phyloP scores from a whole-genome alignment of 2,888 invertebrate genomes.

The Cantharis rustica region DNA sequence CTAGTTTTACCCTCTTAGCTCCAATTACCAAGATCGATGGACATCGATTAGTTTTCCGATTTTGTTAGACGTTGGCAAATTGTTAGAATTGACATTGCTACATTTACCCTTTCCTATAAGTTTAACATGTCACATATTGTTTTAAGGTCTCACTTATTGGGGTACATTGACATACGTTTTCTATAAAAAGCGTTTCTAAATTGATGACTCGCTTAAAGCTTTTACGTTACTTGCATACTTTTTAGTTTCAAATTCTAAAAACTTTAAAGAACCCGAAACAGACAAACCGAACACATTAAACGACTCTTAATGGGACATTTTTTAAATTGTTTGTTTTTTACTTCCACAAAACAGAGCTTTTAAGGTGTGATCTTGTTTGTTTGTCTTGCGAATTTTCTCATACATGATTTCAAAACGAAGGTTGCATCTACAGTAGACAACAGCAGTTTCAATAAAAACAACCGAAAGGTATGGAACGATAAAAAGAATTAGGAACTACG shows the following conservation, averaged over 20 bases:
- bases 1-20: conserved; percentile 18
- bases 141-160: neutral
- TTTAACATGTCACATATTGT: conserved; percentile 3
- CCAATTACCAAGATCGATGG: conserved; percentile 23
- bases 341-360: too few relatives aligned
- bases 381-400: too few relatives aligned
- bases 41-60: conserved; percentile 15
- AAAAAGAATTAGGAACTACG: too few relatives aligned
- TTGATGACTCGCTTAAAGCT: neutral
- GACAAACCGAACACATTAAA: neutral
- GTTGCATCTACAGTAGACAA: too few relatives aligned
- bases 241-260: neutral
- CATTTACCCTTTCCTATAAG: conserved; percentile 2
- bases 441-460: too few relatives aligned
- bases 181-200: neutral
- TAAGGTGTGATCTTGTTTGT: too few relatives aligned
- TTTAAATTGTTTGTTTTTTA: neutral
- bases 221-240: neutral
- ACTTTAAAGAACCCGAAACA: neutral
- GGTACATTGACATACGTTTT: neutral
- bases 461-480: too few relatives aligned
- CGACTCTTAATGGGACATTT: neutral
- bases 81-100: conserved; percentile 9
- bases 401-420: too few relatives aligned
- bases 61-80: conserved; percentile 20